A percentile compares a stretch with the other conserved stretches of the same genome.
Conservation (phyloP, 2,113 vertebrate species). For the Nesogale talazaci region DNA sequence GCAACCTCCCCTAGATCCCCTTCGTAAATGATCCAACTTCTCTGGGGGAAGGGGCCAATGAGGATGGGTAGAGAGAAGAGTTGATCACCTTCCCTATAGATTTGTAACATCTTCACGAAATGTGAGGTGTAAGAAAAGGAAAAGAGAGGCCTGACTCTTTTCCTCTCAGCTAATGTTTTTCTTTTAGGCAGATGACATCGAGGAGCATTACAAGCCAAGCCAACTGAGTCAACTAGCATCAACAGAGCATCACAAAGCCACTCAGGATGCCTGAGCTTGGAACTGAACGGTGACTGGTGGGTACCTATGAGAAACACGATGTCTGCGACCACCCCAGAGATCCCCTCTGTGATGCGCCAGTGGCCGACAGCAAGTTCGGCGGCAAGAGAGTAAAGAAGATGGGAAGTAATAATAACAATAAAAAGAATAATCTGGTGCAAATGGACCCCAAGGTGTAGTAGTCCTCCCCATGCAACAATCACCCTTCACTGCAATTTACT, state of each 20-base stretch:
- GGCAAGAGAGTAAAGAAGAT: constrained; percentile 85
- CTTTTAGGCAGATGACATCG: constrained; percentile 68
- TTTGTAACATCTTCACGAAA: constrained; percentile 66
- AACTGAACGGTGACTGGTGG: constrained; percentile 74
- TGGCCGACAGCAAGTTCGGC: constrained; percentile 85
- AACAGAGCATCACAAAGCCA: constrained; percentile 67
- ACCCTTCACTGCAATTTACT: constrained; percentile 89
- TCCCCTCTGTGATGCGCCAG: constrained; percentile 69
- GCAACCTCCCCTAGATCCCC: constrained; percentile 60
- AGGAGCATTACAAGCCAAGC: constrained; percentile 53
- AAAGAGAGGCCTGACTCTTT: constrained; percentile 18
- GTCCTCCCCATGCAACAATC: constrained; percentile 87
- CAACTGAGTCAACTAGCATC: constrained; percentile 56
- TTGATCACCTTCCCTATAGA: constrained; percentile 51
- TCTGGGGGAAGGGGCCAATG: constrained; percentile 57
- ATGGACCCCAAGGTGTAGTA: constrained; percentile 88
- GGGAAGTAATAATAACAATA: constrained; percentile 89
- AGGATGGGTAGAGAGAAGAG: constrained; percentile 8
- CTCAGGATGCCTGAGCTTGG: constrained; percentile 68
- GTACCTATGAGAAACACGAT: constrained; percentile 77
- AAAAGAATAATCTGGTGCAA: constrained; percentile 90
- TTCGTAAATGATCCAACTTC: constrained; percentile 60
- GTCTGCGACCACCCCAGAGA: constrained; percentile 80
- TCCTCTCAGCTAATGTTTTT: constrained; percentile 47
- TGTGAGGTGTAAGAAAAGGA: constrained; percentile 44